Conservation (phyloP, 2,113 vertebrate species). For the Pterocles orientalis region DNA sequence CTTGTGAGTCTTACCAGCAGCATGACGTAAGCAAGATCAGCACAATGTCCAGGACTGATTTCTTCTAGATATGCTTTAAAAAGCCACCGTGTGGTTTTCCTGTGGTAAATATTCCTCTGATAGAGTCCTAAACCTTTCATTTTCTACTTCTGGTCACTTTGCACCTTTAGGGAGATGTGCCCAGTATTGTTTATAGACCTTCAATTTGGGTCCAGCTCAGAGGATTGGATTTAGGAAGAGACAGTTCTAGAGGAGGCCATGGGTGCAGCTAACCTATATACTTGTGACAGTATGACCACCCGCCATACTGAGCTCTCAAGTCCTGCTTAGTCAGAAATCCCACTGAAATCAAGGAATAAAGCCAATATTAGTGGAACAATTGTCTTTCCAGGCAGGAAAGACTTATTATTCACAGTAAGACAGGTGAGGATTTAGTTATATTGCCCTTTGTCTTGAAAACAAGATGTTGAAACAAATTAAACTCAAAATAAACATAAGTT, state of each 20-base stretch:
- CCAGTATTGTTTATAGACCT: neutral
- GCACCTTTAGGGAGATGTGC: neutral
- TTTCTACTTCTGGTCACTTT: neutral
- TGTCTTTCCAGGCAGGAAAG: neutral
- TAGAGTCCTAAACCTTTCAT: neutral
- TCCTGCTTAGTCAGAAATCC: neutral
- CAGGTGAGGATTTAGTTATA: neutral
- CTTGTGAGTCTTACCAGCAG: neutral
- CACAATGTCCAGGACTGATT: neutral
- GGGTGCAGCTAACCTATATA: fast-evolving
- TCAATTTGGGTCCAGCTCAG: neutral
- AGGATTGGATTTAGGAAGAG: neutral
- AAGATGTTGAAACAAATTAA: neutral
- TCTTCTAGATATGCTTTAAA: neutral
- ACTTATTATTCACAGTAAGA: neutral
- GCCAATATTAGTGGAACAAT: neutral
- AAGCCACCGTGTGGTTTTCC: neutral
- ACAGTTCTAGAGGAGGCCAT: neutral
- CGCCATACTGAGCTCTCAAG: neutral
- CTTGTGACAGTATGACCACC: neutral
- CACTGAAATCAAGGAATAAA: neutral
- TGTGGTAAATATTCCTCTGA: neutral
- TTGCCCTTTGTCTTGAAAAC: neutral
- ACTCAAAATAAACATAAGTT: neutral
- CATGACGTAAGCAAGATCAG: neutral